These are phyloP conservation scores for Chouioia cunea DNA, from an alignment of 2,888 invertebrate genomes.

Conservation along the genomic window DNA sequence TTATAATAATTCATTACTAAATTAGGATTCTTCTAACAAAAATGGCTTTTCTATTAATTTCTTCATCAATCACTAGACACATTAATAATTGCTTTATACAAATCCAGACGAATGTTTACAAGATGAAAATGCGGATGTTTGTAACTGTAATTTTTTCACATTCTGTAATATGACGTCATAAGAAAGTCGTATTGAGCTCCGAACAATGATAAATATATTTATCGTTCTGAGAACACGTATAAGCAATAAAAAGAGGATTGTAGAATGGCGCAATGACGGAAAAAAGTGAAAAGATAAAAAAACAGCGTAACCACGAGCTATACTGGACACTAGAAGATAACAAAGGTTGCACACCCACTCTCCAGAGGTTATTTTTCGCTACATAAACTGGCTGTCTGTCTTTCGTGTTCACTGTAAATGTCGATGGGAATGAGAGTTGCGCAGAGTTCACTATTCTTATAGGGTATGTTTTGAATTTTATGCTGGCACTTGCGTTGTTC, in stretches of 20 bases:
- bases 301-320: background rate
- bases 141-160: background rate
- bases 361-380: conserved; percentile 58
- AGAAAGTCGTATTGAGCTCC: conserved; percentile 36
- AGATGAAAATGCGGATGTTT: background rate
- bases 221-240: background rate
- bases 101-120: no score
- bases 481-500: no score
- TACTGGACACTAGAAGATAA: no score
- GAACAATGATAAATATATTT: conserved; percentile 57
- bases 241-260: background rate
- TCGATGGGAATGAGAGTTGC: conserved; percentile 24
- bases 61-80: no score
- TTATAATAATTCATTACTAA: no score
- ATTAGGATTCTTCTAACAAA: no score
- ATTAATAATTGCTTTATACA: no score
- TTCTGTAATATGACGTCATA: background rate
- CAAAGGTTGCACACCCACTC: background rate
- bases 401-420: conserved; percentile 15
- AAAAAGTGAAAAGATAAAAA: conserved; percentile 37
- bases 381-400: conserved; percentile 55
- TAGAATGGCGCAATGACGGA: conserved; percentile 13
- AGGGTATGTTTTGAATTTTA: no score
- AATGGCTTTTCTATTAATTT: no score
- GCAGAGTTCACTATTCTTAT: conserved; percentile 2